Evolutionary conservation across 2,113 vertebrate species (phyloP), one percentile per base, ranked within the genome.

Genomic region (Glaucomys volans): DNA sequence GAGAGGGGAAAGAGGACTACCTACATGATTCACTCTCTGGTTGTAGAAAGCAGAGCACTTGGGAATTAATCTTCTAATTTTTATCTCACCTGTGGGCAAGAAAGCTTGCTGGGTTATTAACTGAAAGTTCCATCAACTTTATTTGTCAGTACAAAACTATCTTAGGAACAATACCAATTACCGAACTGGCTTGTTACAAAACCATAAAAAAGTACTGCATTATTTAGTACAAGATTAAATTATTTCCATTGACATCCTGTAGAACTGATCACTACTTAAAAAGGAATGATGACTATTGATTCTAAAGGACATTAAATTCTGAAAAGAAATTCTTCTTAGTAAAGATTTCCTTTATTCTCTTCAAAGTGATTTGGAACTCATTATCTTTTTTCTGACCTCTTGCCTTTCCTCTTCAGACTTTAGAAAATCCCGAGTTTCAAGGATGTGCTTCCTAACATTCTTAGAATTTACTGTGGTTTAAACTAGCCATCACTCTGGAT

Each of bases 101-200:
- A 96, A 95, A 97, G 50, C 95, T 71, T 87, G 95, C 95, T 95
- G 97, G 93, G 83, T 97, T 98, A 97, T 94, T 97, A 98, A 97
- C 97, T 86, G 92, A 98, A 98, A 96, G 26, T 81, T 92, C 67
- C 44, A 97, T 98, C 98, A 94, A 98, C 98, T 86, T 94, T 32
- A n/a, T 98, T 97, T 97, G 90, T 96, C 97, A 97, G 97, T 95
- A 94, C 95, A 98, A 98, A 97, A 95, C 97, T 97, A 96, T 77
- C 77, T 94, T 91, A 96, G 90, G 86, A 98, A 98, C 84, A 90
- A 97, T 86, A 97, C 74, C 90, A 97, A 95, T 67, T 93, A 83
- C 91, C 95, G 89, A 94, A 95, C 37, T 96, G 67, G 97, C 84
- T 93, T 95, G 89, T 71, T 95, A 95, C 93, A 98, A 97, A 96